Conservation (phyloP, 2,888 invertebrate species). For the Hypselothyrea guttata region DNA sequence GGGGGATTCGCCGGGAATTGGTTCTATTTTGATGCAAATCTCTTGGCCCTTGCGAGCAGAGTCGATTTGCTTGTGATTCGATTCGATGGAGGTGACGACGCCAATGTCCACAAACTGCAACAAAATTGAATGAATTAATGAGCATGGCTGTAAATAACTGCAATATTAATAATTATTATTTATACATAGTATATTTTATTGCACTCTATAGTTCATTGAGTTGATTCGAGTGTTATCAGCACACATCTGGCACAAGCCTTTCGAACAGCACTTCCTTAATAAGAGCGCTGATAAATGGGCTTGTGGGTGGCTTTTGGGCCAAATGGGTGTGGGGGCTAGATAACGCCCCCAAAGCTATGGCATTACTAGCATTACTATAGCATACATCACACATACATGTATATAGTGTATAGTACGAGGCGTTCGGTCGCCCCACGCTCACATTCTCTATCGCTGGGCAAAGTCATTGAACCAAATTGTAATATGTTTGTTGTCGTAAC, state of each 20-base stretch:
- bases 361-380: not conserved
- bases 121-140: too few relatives aligned
- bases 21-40: conserved; percentile 98
- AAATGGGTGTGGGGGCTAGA: conserved; percentile 26
- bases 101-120: conserved; percentile 96
- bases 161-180: too few relatives aligned
- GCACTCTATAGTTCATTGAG: conserved; percentile 2
- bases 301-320: conserved; percentile 37
- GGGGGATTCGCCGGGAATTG: conserved; percentile 98
- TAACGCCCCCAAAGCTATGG: conserved; percentile 40
- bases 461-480: conserved; percentile 76
- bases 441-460: conserved; percentile 61
- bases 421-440: conserved; percentile 17
- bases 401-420: not conserved
- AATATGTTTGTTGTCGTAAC: conserved; percentile 77
- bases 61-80: conserved; percentile 97
- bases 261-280: conserved; percentile 24
- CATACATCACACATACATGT: too few relatives aligned
- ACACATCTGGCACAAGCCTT: conserved; percentile 52
- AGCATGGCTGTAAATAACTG: too few relatives aligned
- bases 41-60: conserved; percentile 97
- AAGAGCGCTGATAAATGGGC: conserved; percentile 28
- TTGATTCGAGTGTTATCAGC: conserved; percentile 42
- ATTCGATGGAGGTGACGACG: conserved; percentile 96
- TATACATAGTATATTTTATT: too few relatives aligned